phyloP scores from a whole-genome alignment of 2,113 vertebrate species.

The Fukomys damarensis region DNA sequence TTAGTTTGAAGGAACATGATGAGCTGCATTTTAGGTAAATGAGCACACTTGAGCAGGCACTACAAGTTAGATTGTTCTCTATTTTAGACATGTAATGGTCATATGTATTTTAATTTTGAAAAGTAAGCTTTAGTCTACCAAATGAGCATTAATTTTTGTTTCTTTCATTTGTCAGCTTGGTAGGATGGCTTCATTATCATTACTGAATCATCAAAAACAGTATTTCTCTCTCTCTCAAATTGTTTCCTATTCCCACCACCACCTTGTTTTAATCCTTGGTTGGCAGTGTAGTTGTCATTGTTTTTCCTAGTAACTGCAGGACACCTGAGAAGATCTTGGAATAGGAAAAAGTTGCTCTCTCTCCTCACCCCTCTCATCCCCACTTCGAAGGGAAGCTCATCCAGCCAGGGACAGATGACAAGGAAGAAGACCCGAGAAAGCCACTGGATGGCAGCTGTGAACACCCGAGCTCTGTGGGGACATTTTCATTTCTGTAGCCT shows the following conservation, averaged over 20 bases:
- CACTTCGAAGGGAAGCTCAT: background rate
- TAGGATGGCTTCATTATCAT: background rate
- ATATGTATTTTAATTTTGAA: slow-evolving; percentile 9
- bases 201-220: background rate
- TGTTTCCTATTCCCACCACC: background rate
- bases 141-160: background rate
- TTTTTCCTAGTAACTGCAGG: background rate
- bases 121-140: background rate
- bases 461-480: background rate
- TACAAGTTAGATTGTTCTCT: slow-evolving; percentile 6
- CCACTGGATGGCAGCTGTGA: accelerated
- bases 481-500: background rate
- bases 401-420: accelerated
- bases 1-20: background rate
- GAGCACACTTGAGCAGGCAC: background rate
- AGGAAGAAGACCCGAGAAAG: background rate
- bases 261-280: background rate
- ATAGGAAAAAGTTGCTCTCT: background rate
- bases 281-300: background rate
- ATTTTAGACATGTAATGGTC: background rate
- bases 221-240: background rate
- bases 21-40: slow-evolving; percentile 29
- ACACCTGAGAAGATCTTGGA: background rate
- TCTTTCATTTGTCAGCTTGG: background rate
- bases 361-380: too few species aligned